Evolutionary conservation across 2,888 invertebrate genomes (phyloP).

Genomic region (Ctenicera cuprea): DNA sequence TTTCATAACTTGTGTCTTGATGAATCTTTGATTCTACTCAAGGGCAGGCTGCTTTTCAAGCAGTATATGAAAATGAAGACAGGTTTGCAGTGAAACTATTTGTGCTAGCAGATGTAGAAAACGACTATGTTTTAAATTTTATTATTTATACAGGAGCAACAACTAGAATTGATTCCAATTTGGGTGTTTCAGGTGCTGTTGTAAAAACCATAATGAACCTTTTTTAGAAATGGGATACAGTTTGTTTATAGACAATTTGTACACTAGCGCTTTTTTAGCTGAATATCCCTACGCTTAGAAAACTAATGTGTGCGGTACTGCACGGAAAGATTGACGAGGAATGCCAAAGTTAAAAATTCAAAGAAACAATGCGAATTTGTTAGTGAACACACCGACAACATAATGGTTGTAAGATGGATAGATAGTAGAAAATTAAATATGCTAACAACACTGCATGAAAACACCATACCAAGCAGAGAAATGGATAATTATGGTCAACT

Average conservation of each 20-base stretch:
- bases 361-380: not conserved
- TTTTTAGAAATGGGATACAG: slow-evolving; percentile 56
- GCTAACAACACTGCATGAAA: slow-evolving; percentile 57
- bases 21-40: slow-evolving; percentile 51
- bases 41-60: slow-evolving; percentile 54
- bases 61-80: slow-evolving; percentile 54
- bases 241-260: slow-evolving; percentile 60
- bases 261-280: slow-evolving; percentile 56
- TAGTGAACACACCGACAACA: slow-evolving; percentile 10
- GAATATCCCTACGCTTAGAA: not conserved
- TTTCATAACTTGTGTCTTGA: slow-evolving; percentile 55
- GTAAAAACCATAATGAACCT: slow-evolving; percentile 53
- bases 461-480: slow-evolving; percentile 45
- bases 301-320: not conserved
- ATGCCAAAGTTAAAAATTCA: not conserved
- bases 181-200: slow-evolving; percentile 54
- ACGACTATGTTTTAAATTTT: slow-evolving; percentile 56
- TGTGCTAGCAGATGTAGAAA: slow-evolving; percentile 59
- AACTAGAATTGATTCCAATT: slow-evolving; percentile 35
- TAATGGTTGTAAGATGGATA: slow-evolving; percentile 62
- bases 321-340: not conserved
- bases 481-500: slow-evolving; percentile 31
- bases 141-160: slow-evolving; percentile 56
- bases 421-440: slow-evolving; percentile 62
- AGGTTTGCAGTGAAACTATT: slow-evolving; percentile 57